Evolutionary conservation across 2,888 invertebrate genomes (phyloP).

Genomic region (Rhaphigaster nebulosa): DNA sequence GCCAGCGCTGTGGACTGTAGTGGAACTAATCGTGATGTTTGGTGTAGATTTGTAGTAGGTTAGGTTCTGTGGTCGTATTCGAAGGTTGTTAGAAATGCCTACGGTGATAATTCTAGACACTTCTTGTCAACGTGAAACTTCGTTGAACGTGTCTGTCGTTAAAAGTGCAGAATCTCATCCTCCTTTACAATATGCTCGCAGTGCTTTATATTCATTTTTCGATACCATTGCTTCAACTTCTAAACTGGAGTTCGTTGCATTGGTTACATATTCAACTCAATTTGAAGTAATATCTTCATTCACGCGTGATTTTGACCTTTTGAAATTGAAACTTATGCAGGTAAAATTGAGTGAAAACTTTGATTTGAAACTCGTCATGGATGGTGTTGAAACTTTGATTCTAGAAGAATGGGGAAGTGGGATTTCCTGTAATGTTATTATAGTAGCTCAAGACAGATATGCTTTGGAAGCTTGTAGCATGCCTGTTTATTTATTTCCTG

Average conservation of each 20-base stretch:
- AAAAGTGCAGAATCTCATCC: conserved; percentile 73
- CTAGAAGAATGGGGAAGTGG: conserved; percentile 92
- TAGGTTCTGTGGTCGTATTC: neutral
- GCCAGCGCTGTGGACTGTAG: neutral
- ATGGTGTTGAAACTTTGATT: conserved; percentile 83
- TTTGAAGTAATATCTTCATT: conserved; percentile 83
- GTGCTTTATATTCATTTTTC: conserved; percentile 77
- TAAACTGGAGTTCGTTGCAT: conserved; percentile 79
- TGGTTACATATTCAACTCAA: conserved; percentile 73
- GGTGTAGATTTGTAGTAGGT: neutral
- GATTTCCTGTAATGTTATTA: conserved; percentile 84
- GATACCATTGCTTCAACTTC: conserved; percentile 77
- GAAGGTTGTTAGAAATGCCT: conserved; percentile 73
- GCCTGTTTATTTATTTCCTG: conserved; percentile 86
- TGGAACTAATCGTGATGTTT: neutral
- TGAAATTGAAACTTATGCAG: conserved; percentile 81
- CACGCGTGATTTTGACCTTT: conserved; percentile 87
- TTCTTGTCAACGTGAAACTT: too few relatives aligned
- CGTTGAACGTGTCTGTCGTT: conserved; percentile 77
- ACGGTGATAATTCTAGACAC: conserved; percentile 81
- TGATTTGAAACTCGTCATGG: conserved; percentile 83
- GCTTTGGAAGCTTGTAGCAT: conserved; percentile 74
- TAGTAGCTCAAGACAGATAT: conserved; percentile 83
- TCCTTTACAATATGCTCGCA: conserved; percentile 76
- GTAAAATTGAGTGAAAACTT: conserved; percentile 91